These are phyloP conservation scores for Drosophila prostipennis DNA, from an alignment of 2,888 invertebrate genomes.

Conservation along the genomic window DNA sequence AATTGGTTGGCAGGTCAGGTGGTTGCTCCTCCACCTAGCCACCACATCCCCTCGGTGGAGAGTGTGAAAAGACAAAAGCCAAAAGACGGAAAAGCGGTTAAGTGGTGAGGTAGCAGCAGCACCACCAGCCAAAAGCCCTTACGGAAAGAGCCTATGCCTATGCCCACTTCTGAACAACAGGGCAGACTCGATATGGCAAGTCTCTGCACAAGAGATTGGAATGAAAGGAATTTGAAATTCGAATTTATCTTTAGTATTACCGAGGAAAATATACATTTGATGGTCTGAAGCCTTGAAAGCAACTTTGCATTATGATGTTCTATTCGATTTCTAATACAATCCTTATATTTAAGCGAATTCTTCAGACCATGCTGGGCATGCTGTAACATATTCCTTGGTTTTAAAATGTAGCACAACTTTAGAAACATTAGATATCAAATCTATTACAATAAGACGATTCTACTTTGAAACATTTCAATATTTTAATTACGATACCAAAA, in stretches of 20 bases:
- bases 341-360: too few species aligned
- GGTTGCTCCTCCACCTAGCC: slow-evolving; percentile 9
- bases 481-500: too few species aligned
- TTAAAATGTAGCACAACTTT: too few species aligned
- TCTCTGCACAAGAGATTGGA: neutral
- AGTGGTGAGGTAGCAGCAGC: slow-evolving; percentile 65
- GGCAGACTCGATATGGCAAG: slow-evolving; percentile 2
- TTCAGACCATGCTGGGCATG: too few species aligned
- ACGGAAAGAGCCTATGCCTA: slow-evolving; percentile 62
- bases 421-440: too few species aligned
- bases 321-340: too few species aligned
- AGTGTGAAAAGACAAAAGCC: slow-evolving; percentile 74
- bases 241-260: neutral
- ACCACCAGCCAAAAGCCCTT: slow-evolving; percentile 42
- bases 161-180: slow-evolving; percentile 55
- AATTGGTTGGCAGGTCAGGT: slow-evolving; percentile 43
- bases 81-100: slow-evolving; percentile 81
- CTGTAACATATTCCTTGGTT: too few species aligned
- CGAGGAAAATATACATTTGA: slow-evolving; percentile 1
- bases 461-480: too few species aligned
- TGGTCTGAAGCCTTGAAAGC: neutral
- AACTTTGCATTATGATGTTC: too few species aligned
- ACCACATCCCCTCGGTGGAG: slow-evolving; percentile 11
- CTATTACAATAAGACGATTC: too few species aligned
- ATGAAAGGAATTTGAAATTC: neutral